A percentile compares a stretch with the other conserved stretches of the same genome.
Evolutionary conservation across 2,888 invertebrate species (phyloP).

Genomic region (Lasioglossum zephyrum): DNA sequence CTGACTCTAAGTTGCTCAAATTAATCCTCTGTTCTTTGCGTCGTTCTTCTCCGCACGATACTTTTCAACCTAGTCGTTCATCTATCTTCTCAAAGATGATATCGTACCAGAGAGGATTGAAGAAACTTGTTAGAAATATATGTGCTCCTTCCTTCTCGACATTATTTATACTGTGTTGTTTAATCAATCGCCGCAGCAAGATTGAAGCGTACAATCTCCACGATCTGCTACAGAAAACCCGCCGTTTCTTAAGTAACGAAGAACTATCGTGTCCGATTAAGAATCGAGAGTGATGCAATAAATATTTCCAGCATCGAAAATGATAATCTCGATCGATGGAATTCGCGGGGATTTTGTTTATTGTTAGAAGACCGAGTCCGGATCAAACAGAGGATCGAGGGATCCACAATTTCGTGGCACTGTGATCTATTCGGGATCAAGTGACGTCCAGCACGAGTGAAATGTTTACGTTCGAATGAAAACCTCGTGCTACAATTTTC

Average conservation of each 20-base stretch:
- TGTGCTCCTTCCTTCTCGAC: background rate
- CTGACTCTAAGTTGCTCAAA: background rate
- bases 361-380: background rate
- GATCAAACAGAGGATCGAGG: conserved; percentile 1
- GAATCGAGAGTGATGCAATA: background rate
- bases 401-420: background rate
- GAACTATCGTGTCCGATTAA: background rate
- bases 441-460: background rate
- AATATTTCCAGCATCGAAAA: background rate
- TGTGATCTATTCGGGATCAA: background rate
- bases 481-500: background rate
- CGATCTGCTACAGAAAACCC: background rate
- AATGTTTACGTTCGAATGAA: background rate
- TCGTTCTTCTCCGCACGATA: background rate
- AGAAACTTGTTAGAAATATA: background rate
- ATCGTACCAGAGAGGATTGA: background rate
- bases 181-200: background rate
- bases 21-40: background rate
- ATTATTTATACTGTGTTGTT: background rate
- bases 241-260: background rate
- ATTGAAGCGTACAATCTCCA: background rate
- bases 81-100: background rate
- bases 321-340: background rate
- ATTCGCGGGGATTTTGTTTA: background rate
- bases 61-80: background rate